Base-by-base conservation (phyloP, 2,113 vertebrate genomes). In the Plotosus lineatus region DNA sequence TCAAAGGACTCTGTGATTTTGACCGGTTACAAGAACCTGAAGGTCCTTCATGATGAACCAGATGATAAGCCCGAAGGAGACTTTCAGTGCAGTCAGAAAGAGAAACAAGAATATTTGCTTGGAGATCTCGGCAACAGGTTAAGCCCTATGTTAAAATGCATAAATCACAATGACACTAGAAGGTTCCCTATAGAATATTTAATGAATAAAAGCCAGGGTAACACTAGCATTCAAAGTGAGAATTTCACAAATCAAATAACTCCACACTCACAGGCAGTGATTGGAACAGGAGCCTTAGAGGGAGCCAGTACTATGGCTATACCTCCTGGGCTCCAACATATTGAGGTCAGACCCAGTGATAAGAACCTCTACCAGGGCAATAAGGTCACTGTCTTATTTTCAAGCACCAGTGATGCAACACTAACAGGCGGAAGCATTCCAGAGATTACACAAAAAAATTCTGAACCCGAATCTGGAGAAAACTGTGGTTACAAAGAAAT, bases 1-100 rank as follows among this genome's bases (percentile, higher is more conserved):
- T 96, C 96, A 82, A 98, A 98, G 87, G 97, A 99, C 91, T 98
- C 96, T 50, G 98, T 99, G 74, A 91, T 99, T 87, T 91, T 99
- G 85, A 96, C 98, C 84, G 96, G 96, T 86, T 99, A 96, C 91
- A 99, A 96, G 89, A 96, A 97, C 92, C 95, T 99, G 87, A 96
- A 97, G 92, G 93, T 86, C 83, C 89, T 94, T 77, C 90, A 90
- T 85, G 76, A 92, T 83, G 93, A 95, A 86, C 90, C 93, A 73
- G 89, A 91, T 75, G 90, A 87, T 88, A 95, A 92, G 84, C 91
- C 89, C 86, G 92, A 92, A 84, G 96, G 95, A n/a, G 94, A 90
- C 80, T 85, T 89, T 90, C 91, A 92, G 3, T 81, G 81, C 85
- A 93, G 84, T 82, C 91, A 89, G 85, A 92, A 92, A 0, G 94